Percentiles rank a stretch among this genome's conserved stretches.
phyloP scores from a whole-genome alignment of 92 coral and sea anemone species.

The Diadumene lineata region DNA sequence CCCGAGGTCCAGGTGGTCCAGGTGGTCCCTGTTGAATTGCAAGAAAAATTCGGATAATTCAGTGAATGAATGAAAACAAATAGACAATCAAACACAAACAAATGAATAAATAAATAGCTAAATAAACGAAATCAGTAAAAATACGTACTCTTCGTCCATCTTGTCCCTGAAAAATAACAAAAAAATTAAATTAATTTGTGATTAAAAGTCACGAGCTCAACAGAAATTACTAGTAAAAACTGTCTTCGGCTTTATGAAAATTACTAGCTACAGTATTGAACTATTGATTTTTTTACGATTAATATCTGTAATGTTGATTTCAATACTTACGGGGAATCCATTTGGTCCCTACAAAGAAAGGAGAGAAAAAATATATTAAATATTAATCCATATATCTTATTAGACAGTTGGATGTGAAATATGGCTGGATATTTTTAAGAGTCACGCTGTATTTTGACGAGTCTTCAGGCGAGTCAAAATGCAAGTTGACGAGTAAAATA shows the following conservation, averaged over 20 bases:
- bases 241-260: no score
- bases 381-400: background rate
- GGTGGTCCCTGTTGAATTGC: conserved; percentile 56
- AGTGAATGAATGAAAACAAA: background rate
- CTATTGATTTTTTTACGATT: background rate
- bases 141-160: conserved; percentile 54
- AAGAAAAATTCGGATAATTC: background rate
- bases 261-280: background rate
- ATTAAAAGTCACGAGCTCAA: no score
- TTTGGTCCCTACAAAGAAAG: conserved; percentile 42
- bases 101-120: no score
- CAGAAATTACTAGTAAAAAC: no score
- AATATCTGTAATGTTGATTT: background rate
- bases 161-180: conserved; percentile 39
- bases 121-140: no score
- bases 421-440: no score
- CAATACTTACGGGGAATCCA: conserved; percentile 64
- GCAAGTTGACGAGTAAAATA: no score
- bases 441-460: no score
- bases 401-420: no score
- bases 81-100: background rate
- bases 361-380: background rate
- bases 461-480: no score
- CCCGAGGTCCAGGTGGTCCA: conserved; percentile 63
- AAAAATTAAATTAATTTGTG: background rate